A percentile compares a stretch with the other conserved stretches of the same genome.
phyloP scores from a whole-genome alignment of 2,797 vertebrate species.

The Anabacerthia variegaticeps region DNA sequence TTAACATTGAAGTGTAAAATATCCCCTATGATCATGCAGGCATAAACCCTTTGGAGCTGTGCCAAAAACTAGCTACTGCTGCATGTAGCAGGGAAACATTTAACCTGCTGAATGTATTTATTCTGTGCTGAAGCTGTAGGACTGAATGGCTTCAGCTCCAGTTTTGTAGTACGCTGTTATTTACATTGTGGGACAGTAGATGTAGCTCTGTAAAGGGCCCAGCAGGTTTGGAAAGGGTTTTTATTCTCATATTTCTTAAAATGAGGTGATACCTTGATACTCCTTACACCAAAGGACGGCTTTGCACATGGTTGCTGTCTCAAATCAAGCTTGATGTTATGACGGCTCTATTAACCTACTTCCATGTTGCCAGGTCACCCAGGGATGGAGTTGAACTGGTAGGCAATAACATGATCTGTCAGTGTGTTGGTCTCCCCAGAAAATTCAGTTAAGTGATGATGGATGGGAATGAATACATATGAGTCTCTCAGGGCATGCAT shows the following conservation, averaged over 20 bases:
- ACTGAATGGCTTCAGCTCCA: not conserved
- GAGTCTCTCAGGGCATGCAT: accelerated
- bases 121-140: not conserved
- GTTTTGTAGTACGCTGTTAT: not conserved
- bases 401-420: accelerated
- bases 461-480: accelerated
- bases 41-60: not conserved
- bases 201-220: not conserved
- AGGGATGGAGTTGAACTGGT: not conserved
- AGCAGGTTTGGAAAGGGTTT: not conserved
- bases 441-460: not conserved
- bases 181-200: not conserved
- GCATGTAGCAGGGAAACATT: not conserved
- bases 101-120: not conserved
- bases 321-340: not conserved
- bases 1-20: not conserved
- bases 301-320: accelerated
- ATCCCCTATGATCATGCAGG: not conserved
- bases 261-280: not conserved
- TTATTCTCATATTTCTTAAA: not conserved
- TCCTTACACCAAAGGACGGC: not conserved
- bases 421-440: not conserved
- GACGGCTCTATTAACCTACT: accelerated
- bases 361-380: not conserved
- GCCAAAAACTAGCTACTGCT: not conserved